Conservation (phyloP, 2,797 vertebrate species). For the Phalloptychus januarius region DNA sequence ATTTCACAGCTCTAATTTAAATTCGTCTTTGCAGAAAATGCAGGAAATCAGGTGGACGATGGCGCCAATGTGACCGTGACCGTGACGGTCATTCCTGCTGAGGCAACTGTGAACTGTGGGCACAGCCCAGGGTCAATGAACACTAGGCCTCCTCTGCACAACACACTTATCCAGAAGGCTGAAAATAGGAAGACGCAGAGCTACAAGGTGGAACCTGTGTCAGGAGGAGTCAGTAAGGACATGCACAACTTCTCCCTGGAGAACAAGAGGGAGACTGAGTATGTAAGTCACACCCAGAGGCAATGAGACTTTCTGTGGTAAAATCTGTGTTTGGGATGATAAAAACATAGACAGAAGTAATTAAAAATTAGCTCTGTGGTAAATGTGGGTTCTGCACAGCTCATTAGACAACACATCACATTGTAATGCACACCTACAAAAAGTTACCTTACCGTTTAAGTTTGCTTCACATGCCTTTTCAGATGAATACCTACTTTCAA, state of each 20-base stretch:
- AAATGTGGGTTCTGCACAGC: constrained; percentile 9
- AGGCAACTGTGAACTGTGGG: constrained; percentile 49
- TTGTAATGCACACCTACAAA: constrained; percentile 4
- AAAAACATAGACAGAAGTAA: not conserved
- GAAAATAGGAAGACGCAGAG: constrained; percentile 87
- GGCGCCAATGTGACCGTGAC: constrained; percentile 65
- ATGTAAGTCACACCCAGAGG: constrained; percentile 83
- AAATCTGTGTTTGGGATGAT: constrained; percentile 7
- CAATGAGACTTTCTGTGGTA: constrained; percentile 7
- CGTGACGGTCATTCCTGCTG: constrained; percentile 31
- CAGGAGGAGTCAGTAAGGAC: constrained; percentile 83
- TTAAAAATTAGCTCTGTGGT: constrained; percentile 8
- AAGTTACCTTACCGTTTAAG: constrained; percentile 1
- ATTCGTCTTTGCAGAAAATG: constrained; percentile 75
- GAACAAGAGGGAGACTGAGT: constrained; percentile 90
- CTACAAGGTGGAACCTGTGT: constrained; percentile 88
- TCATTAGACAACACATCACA: not conserved
- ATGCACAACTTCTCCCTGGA: constrained; percentile 92
- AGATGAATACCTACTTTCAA: constrained; percentile 2
- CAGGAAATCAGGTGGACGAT: constrained; percentile 83
- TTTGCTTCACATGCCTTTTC: not conserved
- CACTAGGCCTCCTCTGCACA: constrained; percentile 76
- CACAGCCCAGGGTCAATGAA: constrained; percentile 56
- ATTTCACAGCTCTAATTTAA: constrained; percentile 7
- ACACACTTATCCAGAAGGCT: constrained; percentile 87